phyloP scores from a whole-genome alignment of 1,140 invertebrate genomes.

The Palaemon carinicauda region DNA sequence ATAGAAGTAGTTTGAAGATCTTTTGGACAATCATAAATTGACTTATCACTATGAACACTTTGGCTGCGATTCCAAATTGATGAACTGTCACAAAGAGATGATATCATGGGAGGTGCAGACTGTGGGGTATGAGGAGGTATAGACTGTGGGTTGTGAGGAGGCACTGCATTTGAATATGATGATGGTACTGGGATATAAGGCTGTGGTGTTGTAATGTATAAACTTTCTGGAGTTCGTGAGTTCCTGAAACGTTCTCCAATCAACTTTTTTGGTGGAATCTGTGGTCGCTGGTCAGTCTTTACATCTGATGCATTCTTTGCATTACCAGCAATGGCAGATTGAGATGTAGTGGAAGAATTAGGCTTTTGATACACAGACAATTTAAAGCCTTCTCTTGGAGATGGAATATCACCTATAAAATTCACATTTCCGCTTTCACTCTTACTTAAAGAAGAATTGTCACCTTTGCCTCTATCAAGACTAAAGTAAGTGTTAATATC shows the following conservation, averaged over 20 bases:
- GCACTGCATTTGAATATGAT: neutral
- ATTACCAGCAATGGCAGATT: neutral
- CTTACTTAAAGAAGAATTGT: neutral
- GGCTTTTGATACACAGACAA: slow-evolving; percentile 51
- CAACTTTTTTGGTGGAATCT: slow-evolving; percentile 54
- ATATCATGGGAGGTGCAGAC: neutral
- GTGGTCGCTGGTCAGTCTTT: slow-evolving; percentile 23
- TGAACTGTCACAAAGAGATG: neutral
- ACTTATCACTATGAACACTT: slow-evolving; percentile 13
- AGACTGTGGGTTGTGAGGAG: neutral
- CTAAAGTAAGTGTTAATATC: slow-evolving; percentile 59
- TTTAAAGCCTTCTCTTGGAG: slow-evolving; percentile 49
- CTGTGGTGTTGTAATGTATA: neutral
- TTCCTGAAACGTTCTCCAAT: slow-evolving; percentile 40
- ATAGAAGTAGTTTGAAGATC: slow-evolving; percentile 1
- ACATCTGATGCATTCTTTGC: neutral
- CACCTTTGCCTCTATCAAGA: slow-evolving; percentile 49
- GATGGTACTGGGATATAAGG: neutral
- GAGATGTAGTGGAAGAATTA: neutral
- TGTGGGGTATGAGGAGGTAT: neutral
- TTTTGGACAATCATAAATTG: slow-evolving; percentile 35
- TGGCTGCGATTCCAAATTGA: neutral
- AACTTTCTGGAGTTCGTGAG: neutral
- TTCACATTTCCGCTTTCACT: slow-evolving; percentile 32
- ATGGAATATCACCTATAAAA: slow-evolving; percentile 49